phyloP scores from a whole-genome alignment of 2,797 vertebrate genomes.

The Anisognathus igniventris region DNA sequence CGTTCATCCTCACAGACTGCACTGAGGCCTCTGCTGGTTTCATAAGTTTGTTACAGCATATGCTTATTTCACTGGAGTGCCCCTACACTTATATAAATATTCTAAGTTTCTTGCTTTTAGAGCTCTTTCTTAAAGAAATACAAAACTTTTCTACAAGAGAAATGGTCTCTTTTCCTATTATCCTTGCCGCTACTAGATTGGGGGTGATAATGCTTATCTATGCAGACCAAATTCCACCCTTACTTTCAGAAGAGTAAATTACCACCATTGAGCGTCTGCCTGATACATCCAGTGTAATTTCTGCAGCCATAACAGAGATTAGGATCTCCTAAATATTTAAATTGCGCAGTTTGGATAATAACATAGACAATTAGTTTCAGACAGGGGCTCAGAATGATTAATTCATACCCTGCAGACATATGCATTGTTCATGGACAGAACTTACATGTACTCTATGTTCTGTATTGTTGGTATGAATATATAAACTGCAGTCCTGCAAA shows the following conservation, averaged over 20 bases:
- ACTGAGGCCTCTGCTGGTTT: neutral
- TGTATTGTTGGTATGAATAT: neutral
- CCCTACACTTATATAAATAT: fast-evolving
- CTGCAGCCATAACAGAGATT: slow-evolving; percentile 13
- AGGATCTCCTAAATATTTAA: slow-evolving; percentile 53
- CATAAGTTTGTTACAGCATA: fast-evolving
- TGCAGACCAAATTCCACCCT: neutral
- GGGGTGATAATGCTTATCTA: neutral
- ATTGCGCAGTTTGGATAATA: slow-evolving; percentile 14
- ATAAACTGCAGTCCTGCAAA: neutral
- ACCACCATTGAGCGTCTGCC: neutral
- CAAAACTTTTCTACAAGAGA: neutral
- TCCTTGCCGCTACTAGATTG: neutral
- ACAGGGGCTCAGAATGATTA: slow-evolving; percentile 21
- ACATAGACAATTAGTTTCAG: slow-evolving; percentile 47
- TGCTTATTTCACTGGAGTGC: neutral
- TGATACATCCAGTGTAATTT: slow-evolving; percentile 1
- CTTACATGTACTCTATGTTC: neutral
- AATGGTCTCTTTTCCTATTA: neutral
- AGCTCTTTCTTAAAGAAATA: neutral
- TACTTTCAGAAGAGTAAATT: neutral
- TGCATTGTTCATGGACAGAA: neutral
- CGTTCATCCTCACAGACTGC: neutral
- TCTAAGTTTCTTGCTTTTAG: neutral
- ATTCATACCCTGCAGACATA: slow-evolving; percentile 6